phyloP scores from a whole-genome alignment of 2,888 invertebrate genomes.

The Diaprepes abbreviatus region DNA sequence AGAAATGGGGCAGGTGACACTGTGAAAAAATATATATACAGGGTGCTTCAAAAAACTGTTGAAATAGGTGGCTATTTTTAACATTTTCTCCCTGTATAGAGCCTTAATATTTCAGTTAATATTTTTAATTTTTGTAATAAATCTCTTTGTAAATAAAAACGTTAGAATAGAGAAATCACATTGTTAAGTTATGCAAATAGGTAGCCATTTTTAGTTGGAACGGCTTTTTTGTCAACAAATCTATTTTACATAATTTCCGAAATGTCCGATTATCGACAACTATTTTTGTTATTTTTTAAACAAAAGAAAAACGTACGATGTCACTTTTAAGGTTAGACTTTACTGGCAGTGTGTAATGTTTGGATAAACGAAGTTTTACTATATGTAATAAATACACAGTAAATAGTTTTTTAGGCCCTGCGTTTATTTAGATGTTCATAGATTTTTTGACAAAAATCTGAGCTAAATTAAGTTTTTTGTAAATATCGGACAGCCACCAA shows the following conservation, averaged over 20 bases:
- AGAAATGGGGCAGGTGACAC: constrained; percentile 38
- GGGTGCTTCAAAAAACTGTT: constrained; percentile 6
- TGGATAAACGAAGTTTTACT: not conserved
- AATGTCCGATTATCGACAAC: not conserved
- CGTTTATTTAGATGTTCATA: not conserved
- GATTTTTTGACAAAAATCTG: not conserved
- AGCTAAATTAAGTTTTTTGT: constrained; percentile 6
- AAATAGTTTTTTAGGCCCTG: too few species aligned
- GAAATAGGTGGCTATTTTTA: not conserved
- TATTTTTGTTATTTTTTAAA: too few species aligned
- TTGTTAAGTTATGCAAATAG: constrained; percentile 33
- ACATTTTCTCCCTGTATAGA: constrained; percentile 12
- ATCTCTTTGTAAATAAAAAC: constrained; percentile 25
- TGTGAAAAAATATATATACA: constrained; percentile 21
- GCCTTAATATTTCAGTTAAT: constrained; percentile 13
- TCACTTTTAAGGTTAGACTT: too few species aligned
- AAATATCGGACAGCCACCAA: constrained; percentile 22
- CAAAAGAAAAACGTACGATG: too few species aligned
- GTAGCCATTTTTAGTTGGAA: constrained; percentile 26
- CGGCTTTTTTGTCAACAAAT: constrained; percentile 6
- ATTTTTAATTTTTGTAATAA: constrained; percentile 15
- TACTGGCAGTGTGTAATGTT: not conserved
- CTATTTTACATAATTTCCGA: not conserved
- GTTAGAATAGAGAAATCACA: constrained; percentile 17
- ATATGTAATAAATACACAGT: not conserved